Conservation (phyloP, 2,888 invertebrate species). For the Lampropteryx suffumata region DNA sequence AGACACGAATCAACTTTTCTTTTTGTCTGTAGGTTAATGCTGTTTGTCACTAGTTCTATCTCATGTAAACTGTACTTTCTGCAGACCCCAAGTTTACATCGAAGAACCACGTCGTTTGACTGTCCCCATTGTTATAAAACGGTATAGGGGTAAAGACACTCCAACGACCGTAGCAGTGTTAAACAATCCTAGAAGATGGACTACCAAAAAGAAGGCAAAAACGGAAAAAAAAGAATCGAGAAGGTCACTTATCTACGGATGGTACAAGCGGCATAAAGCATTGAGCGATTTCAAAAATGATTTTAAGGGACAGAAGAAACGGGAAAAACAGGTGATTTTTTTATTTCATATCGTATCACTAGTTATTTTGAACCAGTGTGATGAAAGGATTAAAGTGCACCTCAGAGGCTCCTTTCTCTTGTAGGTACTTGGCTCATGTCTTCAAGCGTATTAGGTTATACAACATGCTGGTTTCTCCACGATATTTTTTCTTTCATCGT, state of each 20-base stretch:
- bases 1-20: no score
- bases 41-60: no score
- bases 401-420: no score
- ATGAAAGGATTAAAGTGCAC: no score
- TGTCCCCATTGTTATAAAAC: slow-evolving; percentile 41
- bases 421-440: no score
- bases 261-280: slow-evolving; percentile 41
- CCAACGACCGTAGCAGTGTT: slow-evolving; percentile 22
- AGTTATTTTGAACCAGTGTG: no score
- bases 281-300: slow-evolving; percentile 30
- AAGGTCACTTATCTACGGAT: slow-evolving; percentile 31
- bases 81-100: slow-evolving; percentile 45
- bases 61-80: no score
- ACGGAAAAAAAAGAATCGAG: background rate
- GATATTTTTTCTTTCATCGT: no score
- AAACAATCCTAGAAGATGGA: slow-evolving; percentile 27
- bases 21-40: no score
- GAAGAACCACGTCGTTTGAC: slow-evolving; percentile 41
- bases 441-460: no score
- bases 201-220: slow-evolving; percentile 15
- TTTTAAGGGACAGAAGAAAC: slow-evolving; percentile 24
- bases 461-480: no score
- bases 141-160: slow-evolving; percentile 22
- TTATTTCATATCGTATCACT: no score
- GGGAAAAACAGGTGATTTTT: background rate